phyloP scores from a whole-genome alignment of 2,888 invertebrate species.

The Watsonalla cultraria region DNA sequence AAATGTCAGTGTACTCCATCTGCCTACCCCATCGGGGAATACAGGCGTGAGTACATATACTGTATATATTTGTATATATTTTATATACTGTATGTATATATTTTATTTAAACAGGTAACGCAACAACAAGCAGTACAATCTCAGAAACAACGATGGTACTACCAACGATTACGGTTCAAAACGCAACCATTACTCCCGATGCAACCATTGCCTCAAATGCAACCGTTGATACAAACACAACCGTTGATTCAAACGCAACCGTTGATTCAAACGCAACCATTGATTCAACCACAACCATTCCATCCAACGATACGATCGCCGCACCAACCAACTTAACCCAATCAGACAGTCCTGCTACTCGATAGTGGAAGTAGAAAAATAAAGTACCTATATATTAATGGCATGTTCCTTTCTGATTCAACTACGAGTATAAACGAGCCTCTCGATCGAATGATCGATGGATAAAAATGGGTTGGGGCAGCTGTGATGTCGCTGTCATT shows the following conservation, averaged over 20 bases:
- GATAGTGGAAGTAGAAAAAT: no score
- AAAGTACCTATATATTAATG: no score
- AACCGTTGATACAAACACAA: neutral
- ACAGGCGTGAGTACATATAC: neutral
- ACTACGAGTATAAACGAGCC: no score
- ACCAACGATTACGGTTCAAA: neutral
- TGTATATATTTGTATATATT: neutral
- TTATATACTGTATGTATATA: neutral
- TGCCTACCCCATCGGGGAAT: no score
- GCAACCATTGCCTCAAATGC: neutral
- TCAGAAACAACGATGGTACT: neutral
- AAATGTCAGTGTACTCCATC: no score
- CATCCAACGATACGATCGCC: no score
- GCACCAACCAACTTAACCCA: neutral
- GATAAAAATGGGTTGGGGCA: no score
- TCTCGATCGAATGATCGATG: no score
- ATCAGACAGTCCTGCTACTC: neutral
- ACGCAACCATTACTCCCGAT: neutral
- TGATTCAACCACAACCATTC: neutral
- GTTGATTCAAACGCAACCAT: neutral
- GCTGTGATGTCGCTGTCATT: no score
- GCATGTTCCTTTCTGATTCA: no score
- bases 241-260: neutral
- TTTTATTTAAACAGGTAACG: slow-evolving; percentile 8
- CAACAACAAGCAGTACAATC: neutral